Percentiles rank a stretch among this genome's conserved stretches.
phyloP scores from a whole-genome alignment of 2,888 invertebrate genomes.

The Tenthredo distinguenda region DNA sequence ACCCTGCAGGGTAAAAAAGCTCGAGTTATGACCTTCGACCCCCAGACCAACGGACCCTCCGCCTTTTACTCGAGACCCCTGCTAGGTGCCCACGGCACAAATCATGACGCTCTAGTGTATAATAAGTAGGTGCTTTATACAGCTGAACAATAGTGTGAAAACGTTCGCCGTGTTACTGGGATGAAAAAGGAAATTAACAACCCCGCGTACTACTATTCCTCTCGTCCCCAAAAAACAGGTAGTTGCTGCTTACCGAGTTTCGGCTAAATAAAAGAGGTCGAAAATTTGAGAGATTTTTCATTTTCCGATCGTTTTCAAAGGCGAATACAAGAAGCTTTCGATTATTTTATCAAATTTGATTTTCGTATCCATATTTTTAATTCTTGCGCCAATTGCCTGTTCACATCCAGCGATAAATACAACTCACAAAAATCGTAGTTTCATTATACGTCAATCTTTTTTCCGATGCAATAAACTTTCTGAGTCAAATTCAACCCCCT shows the following conservation, averaged over 20 bases:
- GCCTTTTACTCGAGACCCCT: constrained; percentile 29
- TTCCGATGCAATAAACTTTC: too few species aligned
- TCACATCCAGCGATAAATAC: too few species aligned
- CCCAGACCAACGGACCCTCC: constrained; percentile 31
- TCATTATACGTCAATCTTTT: background rate
- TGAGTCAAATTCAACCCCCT: background rate
- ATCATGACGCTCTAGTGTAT: constrained; percentile 48
- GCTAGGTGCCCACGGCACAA: constrained; percentile 22
- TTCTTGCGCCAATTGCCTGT: too few species aligned
- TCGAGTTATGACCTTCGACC: constrained; percentile 47
- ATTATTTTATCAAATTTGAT: too few species aligned
- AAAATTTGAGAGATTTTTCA: background rate
- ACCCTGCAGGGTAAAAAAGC: background rate
- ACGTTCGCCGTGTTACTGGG: background rate
- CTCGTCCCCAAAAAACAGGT: background rate
- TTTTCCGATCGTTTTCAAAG: background rate
- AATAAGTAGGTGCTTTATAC: constrained; percentile 32
- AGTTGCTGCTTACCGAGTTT: background rate
- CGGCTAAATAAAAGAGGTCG: background rate
- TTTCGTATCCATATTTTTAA: too few species aligned
- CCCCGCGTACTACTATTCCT: background rate
- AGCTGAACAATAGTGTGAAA: constrained; percentile 38
- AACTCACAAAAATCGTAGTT: background rate
- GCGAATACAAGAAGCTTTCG: background rate
- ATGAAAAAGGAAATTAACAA: constrained; percentile 29